Evolutionary conservation across 2,888 invertebrate species (phyloP), one percentile per base, ranked within the genome.

Genomic region (Mythimna pallens): DNA sequence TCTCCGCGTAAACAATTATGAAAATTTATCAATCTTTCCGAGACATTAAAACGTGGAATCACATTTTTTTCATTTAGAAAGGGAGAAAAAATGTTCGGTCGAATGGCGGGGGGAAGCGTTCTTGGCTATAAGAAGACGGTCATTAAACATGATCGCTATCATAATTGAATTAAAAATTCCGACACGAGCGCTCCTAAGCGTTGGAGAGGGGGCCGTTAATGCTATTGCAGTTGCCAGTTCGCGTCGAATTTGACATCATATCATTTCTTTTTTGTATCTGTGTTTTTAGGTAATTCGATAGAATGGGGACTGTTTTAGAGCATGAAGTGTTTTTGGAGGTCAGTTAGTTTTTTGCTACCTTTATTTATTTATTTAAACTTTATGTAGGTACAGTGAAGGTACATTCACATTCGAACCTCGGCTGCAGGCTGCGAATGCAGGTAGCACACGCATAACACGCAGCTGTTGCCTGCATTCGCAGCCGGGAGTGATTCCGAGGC

Each of bases 91-190:
- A 80, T 76, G 75, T 73, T 70, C 86, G 77, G 74, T 79, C 78
- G 73, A 86, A 86, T 83, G 86, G 88, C 90, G 90, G 91, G 90
- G 92, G 90, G 92, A 92, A 90, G 89, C 90, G 90, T 89, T 89
- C 89, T 81, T 83, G 87, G 87, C 91, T 90, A 86, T 92, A 91
- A 92, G 92, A 91, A 91, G 91, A 87, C 90, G 94, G 93, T 92
- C 95, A 95, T 96, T 96, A 95, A 95, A 94, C 94, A 95, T 93
- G 95, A 96, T 96, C 93, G 94, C 94, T 95, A 95, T 96, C 95
- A 95, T 96, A 96, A 96, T 96, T 96, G 96, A 96, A 96, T 96
- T 96, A 96, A 96, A 96, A 95, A 96, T 96, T 96, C 96, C 96
- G 88, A 94, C 95, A 94, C 96, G 96, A 91, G 88, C 91, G 86